Conservation (phyloP, 2,888 invertebrate species). For the Sericinus montela region DNA sequence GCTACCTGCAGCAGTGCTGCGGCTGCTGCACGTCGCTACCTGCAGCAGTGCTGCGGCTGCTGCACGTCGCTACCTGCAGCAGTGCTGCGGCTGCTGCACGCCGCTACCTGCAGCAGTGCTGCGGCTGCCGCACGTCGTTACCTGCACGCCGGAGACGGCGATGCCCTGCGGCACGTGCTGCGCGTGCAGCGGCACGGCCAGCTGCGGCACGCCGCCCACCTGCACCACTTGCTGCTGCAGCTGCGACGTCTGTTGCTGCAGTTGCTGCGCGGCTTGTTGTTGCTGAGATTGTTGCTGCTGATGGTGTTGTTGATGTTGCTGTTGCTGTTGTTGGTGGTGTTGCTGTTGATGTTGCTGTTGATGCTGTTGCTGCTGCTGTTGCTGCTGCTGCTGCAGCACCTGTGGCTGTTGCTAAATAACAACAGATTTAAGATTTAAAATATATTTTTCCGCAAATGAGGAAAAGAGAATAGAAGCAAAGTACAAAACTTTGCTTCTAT, state of each 20-base stretch:
- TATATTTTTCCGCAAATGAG: too few species aligned
- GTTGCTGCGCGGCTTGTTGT: constrained; percentile 32
- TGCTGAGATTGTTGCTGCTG: constrained; percentile 41
- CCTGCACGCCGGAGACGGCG: constrained; percentile 43
- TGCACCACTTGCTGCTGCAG: constrained; percentile 64
- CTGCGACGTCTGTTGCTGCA: constrained; percentile 28
- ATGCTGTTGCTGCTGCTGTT: constrained; percentile 42
- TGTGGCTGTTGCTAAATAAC: too few species aligned
- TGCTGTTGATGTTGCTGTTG: constrained; percentile 37
- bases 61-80: constrained; percentile 55
- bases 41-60: constrained; percentile 44
- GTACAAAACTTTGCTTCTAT: too few species aligned
- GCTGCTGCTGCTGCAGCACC: constrained; percentile 32
- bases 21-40: constrained; percentile 31
- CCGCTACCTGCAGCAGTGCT: constrained; percentile 60
- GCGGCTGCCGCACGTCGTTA: constrained; percentile 27
- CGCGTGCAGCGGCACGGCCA: constrained; percentile 60
- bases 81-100: constrained; percentile 67
- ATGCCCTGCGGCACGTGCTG: constrained; percentile 57
- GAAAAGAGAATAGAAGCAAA: too few species aligned
- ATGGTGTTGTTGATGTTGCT: constrained; percentile 36
- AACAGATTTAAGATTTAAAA: too few species aligned
- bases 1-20: constrained; percentile 23
- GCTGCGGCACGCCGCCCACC: constrained; percentile 66
- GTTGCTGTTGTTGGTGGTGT: constrained; percentile 38